Evolutionary conservation across 2,888 invertebrate species (phyloP), one percentile per base, ranked within the genome.

Genomic region (Synanthedon myopaeformis): DNA sequence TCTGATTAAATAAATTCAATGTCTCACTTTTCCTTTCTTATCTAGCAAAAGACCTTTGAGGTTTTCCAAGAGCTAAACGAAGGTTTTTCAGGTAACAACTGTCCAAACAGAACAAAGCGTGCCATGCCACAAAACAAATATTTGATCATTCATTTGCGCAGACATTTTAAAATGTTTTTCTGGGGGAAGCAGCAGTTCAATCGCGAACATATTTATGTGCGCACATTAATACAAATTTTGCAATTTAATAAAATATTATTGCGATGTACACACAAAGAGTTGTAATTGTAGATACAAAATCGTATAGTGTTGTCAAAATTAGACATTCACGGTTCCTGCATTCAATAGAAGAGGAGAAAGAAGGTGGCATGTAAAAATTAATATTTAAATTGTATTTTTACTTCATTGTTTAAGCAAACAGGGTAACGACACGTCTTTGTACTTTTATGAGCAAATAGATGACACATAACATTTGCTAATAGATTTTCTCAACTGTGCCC

Each of bases 71-170:
- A 55, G 55, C 51, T 57, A 67, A 63, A 55, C 68, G 71, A 14
- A 57, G 69, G 74, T 74, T 72, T 23, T 82, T 79, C 70, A 77
- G 53, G 42, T 52, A 60, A 61, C 85, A 85, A 60, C 72, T 85
- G 84, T 74, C 60, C 64, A 85, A 82, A 84, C 64, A 82, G 58
- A 58, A 59, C 62, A 69, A 76, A 79, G 80, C 72, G 81, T 82
- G 82, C 76, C 72, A 62, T 70, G 66, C 69, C 69, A 61, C 58
- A 65, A 59, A 67, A 72, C 61, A 60, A 57, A 61, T 54, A 64
- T 57, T 55, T 59, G 56, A 57, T 65, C 58, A 51, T 55, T 57
- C 58, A 53, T 61, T 61, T 61, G 60, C 57, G 59, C 61, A 61
- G 57, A 58, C 14, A 45, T n/a, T 45, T 50, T 50, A 13, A 62